These are phyloP conservation scores for Manis javanica DNA, from an alignment of 2,797 vertebrate genomes.

Conservation along the genomic window DNA sequence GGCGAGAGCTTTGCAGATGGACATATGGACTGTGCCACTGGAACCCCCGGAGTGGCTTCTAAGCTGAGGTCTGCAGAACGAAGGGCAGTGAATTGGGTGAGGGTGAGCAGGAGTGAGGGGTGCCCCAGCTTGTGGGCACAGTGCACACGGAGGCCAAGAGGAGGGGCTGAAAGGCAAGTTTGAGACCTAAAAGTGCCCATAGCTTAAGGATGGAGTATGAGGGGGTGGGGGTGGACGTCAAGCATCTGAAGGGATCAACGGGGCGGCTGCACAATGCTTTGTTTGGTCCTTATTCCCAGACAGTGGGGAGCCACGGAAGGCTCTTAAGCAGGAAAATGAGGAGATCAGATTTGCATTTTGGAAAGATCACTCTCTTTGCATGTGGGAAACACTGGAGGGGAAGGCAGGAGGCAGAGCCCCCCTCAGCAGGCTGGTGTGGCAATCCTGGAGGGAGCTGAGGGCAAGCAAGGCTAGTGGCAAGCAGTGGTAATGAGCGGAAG, in stretches of 20 bases:
- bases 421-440: neutral
- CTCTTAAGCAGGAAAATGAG: neutral
- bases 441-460: neutral
- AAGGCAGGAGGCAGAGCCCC: neutral
- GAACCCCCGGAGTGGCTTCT: neutral
- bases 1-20: neutral
- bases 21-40: no score
- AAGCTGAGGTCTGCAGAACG: neutral
- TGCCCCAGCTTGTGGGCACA: neutral
- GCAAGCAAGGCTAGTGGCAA: neutral
- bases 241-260: slow-evolving; percentile 16
- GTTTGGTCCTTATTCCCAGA: slow-evolving; percentile 18
- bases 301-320: neutral
- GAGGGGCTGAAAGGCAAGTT: neutral
- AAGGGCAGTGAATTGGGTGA: neutral
- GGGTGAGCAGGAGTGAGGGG: neutral
- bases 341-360: slow-evolving; percentile 4
- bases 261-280: neutral
- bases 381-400: neutral
- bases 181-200: neutral
- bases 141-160: neutral
- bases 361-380: neutral
- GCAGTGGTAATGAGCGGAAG: neutral
- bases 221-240: neutral
- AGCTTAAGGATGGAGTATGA: neutral